Conservation (phyloP, 2,888 invertebrate species). For the Sphaerophoria rueppellii region DNA sequence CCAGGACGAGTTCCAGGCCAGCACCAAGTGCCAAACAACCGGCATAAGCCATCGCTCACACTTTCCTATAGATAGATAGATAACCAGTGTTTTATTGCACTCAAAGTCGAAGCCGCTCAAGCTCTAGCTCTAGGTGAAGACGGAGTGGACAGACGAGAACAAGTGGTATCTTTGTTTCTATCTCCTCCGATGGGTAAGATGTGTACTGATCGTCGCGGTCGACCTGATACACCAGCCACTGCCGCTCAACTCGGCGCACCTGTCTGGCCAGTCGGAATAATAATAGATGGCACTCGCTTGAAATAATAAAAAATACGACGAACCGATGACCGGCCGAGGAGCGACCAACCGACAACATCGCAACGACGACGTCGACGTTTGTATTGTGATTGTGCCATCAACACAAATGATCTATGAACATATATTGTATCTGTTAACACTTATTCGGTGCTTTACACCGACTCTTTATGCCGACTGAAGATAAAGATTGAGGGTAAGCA, state of each 20-base stretch:
- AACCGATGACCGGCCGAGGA: background rate
- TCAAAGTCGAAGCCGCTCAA: conserved; percentile 55
- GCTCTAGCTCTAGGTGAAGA: background rate
- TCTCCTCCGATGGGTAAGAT: conserved; percentile 40
- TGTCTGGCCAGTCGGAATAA: conserved; percentile 20
- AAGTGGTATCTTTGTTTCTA: conserved; percentile 39
- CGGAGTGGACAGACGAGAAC: conserved; percentile 10
- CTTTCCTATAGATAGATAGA: background rate
- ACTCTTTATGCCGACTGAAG: conserved; percentile 48
- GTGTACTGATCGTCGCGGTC: conserved; percentile 61
- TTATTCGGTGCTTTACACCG: conserved; percentile 57
- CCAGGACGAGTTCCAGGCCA: conserved; percentile 56
- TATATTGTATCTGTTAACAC: conserved; percentile 69
- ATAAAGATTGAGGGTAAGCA: background rate
- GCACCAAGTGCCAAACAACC: conserved; percentile 61
- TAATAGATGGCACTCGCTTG: conserved; percentile 54
- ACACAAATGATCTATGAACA: conserved; percentile 72
- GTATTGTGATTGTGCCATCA: conserved; percentile 70
- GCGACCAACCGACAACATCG: too few species aligned
- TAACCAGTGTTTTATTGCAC: conserved; percentile 46
- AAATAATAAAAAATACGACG: background rate
- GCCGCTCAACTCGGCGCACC: conserved; percentile 26
- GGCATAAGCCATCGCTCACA: conserved; percentile 67
- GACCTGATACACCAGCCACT: conserved; percentile 49
- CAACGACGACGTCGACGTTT: background rate